Evolutionary conservation across 1,140 invertebrate genomes (phyloP), one percentile per base, ranked within the genome.

Genomic region (Lineus longissimus): DNA sequence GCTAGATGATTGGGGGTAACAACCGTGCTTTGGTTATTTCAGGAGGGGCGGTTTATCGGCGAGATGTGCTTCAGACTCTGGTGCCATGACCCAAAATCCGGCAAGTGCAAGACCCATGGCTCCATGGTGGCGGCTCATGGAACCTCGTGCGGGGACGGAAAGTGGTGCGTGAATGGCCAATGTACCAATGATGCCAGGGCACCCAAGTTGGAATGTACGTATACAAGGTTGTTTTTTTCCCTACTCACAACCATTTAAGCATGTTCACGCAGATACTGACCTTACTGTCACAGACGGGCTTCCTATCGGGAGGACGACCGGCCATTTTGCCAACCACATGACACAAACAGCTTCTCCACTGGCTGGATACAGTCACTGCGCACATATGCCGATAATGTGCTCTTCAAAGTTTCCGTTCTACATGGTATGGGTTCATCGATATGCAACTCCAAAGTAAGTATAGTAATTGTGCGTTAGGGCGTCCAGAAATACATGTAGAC

Each of bases 161-260:
- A n/a, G n/a, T 51, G 47, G 47, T 51, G 47, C 25, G 4, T 51
- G 6, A 51, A 51, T 27, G 47, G 47, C 6, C 6, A 51, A 27
- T 51, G 47, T 51, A n/a, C n/a, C 47, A 6, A 51, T n/a, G 47
- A 51, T n/a, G n/a, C n/a, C 9, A 51, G n/a, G n/a, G 47, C 47
- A 23, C 47, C 47, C n/a, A 19, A n/a, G 4, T 7, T 51, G 47
- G 9, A n/a, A 51, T 4, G 47, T 51, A 51, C 6, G 47, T n/a
- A n/a, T n/a, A n/a, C n/a, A 43, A 13, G 11, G 40, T 11, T 43
- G 11, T 43, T 43, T 43, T 19, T 43, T 43, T 43, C 11, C 19
- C 19, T 43, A 19, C 19, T 43, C 11, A 19, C 40, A 13, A 19
- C 19, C 11, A 13, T 19, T 43, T 43, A 43, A 43, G 19, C 19